phyloP scores from a whole-genome alignment of 2,797 vertebrate genomes.

The Sternarchorhynchus goeldii region DNA sequence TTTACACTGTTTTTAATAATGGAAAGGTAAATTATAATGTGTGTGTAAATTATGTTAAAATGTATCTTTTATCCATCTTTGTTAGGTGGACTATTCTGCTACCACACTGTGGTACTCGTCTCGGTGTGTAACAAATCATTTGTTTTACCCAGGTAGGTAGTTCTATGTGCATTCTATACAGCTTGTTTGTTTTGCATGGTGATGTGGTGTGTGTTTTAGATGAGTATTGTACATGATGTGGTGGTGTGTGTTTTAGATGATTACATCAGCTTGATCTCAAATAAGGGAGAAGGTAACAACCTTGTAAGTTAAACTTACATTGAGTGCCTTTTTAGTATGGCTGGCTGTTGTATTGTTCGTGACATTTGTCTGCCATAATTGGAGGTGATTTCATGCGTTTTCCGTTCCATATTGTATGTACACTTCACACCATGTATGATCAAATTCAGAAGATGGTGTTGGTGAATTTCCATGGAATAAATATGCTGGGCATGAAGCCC shows the following conservation, averaged over 20 bases:
- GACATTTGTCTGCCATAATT: too few relatives aligned
- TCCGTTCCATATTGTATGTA: too few relatives aligned
- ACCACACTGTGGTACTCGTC: conserved; percentile 38
- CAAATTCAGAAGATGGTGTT: too few relatives aligned
- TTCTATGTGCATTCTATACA: background rate
- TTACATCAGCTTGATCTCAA: conserved; percentile 31
- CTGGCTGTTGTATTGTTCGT: too few relatives aligned
- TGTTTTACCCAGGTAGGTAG: conserved; percentile 29
- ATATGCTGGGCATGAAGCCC: too few relatives aligned
- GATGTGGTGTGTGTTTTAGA: background rate
- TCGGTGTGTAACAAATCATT: conserved; percentile 27
- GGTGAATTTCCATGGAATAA: too few relatives aligned
- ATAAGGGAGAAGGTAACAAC: conserved; percentile 1
- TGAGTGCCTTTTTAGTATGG: too few relatives aligned
- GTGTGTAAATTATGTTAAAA: background rate
- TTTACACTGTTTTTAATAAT: background rate
- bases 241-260: conserved; percentile 28
- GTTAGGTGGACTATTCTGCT: conserved; percentile 31
- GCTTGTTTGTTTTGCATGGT: conserved; percentile 4
- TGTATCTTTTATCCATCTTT: background rate
- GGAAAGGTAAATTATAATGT: background rate
- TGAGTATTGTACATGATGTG: too few relatives aligned
- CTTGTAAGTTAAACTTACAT: conserved; percentile 27
- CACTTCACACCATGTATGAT: too few relatives aligned
- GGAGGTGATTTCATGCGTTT: too few relatives aligned